phyloP scores from a whole-genome alignment of 2,113 vertebrate species.

The Polypterus senegalus region DNA sequence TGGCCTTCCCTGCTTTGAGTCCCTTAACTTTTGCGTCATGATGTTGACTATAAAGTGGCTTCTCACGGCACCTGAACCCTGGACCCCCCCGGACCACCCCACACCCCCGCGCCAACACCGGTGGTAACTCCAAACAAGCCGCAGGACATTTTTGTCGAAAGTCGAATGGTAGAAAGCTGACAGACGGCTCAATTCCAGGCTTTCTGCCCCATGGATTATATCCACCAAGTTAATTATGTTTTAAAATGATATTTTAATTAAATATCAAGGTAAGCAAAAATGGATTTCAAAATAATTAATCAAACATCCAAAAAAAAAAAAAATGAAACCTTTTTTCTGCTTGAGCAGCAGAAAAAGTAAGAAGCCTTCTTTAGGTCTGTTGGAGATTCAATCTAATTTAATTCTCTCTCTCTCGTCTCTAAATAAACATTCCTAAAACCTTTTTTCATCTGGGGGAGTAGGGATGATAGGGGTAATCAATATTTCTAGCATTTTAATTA shows the following conservation, averaged over 20 bases:
- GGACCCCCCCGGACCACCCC: too few species aligned
- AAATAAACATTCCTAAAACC: constrained; percentile 90
- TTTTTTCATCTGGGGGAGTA: constrained; percentile 86
- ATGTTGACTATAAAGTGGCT: too few species aligned
- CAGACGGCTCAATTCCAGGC: constrained; percentile 18
- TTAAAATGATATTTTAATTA: constrained; percentile 99
- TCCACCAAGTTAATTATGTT: constrained; percentile 84
- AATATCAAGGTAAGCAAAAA: constrained; percentile 94
- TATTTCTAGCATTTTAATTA: constrained; percentile 99
- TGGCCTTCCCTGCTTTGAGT: too few species aligned
- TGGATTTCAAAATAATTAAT: constrained; percentile 96
- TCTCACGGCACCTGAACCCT: too few species aligned
- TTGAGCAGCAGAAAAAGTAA: constrained; percentile 80
- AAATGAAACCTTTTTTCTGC: constrained; percentile 72
- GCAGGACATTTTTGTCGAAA: too few species aligned
- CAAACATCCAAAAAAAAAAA: constrained; percentile 66
- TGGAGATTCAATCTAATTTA: constrained; percentile 81
- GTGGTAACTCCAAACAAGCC: too few species aligned
- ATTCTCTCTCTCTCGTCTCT: constrained; percentile 70
- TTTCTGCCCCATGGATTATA: constrained; percentile 73
- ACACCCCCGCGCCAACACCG: too few species aligned
- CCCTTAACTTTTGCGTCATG: too few species aligned
- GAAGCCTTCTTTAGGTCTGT: constrained; percentile 71
- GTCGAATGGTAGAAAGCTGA: constrained; percentile 2
- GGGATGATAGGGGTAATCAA: constrained; percentile 98